phyloP scores from a whole-genome alignment of 2,797 vertebrate species.

The Gymnocypris eckloni region DNA sequence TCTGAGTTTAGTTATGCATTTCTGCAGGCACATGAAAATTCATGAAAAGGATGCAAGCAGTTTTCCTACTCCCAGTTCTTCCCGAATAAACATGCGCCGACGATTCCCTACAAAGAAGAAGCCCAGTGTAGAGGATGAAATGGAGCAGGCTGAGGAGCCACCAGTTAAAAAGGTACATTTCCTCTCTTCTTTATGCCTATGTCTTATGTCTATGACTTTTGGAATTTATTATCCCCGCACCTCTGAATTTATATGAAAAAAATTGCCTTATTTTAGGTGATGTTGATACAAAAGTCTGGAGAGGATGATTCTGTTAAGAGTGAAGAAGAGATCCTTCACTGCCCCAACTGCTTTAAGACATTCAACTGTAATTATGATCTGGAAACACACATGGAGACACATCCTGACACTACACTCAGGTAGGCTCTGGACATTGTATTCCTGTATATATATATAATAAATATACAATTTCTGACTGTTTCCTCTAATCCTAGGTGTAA shows the following conservation, averaged over 20 bases:
- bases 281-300: conserved; percentile 51
- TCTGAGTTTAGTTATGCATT: background rate
- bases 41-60: conserved; percentile 92
- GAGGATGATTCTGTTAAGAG: conserved; percentile 73
- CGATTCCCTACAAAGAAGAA: conserved; percentile 87
- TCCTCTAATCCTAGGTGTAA: conserved; percentile 83
- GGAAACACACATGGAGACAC: conserved; percentile 95
- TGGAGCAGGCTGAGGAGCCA: conserved; percentile 81
- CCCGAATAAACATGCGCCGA: conserved; percentile 86
- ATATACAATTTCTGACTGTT: background rate
- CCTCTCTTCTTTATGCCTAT: background rate
- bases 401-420: conserved; percentile 92
- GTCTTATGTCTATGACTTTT: background rate
- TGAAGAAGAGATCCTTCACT: conserved; percentile 87
- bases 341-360: conserved; percentile 94
- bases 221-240: background rate
- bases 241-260: background rate
- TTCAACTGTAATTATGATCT: conserved; percentile 92
- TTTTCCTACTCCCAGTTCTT: conserved; percentile 79
- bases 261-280: conserved; percentile 37
- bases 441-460: background rate
- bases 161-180: conserved; percentile 87
- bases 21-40: conserved; percentile 96
- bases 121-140: conserved; percentile 82
- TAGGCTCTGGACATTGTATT: conserved; percentile 61